Conservation (phyloP, 2,797 vertebrate species). For the Cephalopachus bancanus region DNA sequence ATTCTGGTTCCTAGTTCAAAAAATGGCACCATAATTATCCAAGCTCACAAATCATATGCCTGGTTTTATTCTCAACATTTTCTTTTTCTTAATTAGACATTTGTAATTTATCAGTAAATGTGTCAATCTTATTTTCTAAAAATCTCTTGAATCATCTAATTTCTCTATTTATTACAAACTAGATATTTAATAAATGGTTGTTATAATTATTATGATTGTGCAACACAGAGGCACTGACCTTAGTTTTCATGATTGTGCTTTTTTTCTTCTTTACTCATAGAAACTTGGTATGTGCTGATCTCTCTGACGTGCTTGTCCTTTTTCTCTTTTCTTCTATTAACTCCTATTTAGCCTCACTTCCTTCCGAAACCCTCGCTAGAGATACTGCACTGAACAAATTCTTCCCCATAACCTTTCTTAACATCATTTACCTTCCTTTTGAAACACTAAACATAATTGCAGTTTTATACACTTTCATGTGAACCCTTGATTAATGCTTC, state of each 20-base stretch:
- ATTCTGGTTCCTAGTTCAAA: background rate
- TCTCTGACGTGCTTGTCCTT: background rate
- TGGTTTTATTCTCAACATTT: background rate
- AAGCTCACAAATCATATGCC: background rate
- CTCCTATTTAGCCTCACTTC: background rate
- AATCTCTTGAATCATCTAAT: background rate
- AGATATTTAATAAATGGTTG: background rate
- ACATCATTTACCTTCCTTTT: background rate
- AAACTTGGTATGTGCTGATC: background rate
- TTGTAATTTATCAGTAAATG: background rate
- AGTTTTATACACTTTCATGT: slow-evolving; percentile 5
- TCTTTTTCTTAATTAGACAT: background rate
- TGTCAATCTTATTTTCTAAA: background rate
- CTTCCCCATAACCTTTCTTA: background rate
- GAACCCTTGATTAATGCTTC: background rate
- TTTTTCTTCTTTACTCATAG: background rate
- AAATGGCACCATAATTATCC: background rate
- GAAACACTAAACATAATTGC: background rate
- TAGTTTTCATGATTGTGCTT: background rate
- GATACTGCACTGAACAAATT: background rate
- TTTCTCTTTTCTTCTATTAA: background rate
- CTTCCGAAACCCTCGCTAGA: background rate
- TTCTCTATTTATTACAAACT: background rate
- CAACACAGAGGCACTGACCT: background rate
- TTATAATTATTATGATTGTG: background rate